Conservation (phyloP, 2,888 invertebrate species). For the Heterodera filipjevi region DNA sequence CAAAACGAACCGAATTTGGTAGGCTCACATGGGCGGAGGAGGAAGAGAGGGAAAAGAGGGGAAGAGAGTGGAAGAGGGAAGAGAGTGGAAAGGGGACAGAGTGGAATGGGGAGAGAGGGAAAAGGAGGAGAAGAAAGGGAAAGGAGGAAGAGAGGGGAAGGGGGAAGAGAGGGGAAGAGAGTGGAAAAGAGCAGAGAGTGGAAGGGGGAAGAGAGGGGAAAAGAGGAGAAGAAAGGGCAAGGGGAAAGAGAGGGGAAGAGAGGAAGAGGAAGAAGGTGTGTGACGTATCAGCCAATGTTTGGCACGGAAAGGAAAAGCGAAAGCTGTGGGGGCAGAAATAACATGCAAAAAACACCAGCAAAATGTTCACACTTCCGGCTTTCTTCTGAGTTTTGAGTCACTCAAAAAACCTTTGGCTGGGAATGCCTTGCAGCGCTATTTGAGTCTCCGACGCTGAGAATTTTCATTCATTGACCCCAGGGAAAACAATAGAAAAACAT, state of each 20-base stretch:
- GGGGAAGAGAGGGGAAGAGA: background rate
- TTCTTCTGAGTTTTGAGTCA: background rate
- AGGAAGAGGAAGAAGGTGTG: background rate
- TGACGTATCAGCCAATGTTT: too few relatives aligned
- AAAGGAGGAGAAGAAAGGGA: too few relatives aligned
- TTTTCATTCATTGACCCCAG: background rate
- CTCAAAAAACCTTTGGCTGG: background rate
- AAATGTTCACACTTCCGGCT: constrained; percentile 7
- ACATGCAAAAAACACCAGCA: background rate
- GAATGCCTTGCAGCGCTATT: background rate
- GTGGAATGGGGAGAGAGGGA: too few relatives aligned
- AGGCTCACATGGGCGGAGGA: background rate
- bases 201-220: too few relatives aligned
- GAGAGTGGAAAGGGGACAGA: background rate
- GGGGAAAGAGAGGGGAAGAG: background rate
- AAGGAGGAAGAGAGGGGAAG: too few relatives aligned
- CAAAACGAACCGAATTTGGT: background rate
- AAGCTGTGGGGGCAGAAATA: background rate
- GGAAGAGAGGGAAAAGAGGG: background rate
- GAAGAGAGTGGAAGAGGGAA: background rate
- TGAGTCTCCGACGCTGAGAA: background rate
- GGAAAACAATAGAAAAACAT: background rate
- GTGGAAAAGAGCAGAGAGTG: background rate
- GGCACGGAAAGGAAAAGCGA: background rate
- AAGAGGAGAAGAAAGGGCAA: too few relatives aligned